Evolutionary conservation across 2,113 vertebrate species (phyloP).

Genomic region (Labrus mixtus): DNA sequence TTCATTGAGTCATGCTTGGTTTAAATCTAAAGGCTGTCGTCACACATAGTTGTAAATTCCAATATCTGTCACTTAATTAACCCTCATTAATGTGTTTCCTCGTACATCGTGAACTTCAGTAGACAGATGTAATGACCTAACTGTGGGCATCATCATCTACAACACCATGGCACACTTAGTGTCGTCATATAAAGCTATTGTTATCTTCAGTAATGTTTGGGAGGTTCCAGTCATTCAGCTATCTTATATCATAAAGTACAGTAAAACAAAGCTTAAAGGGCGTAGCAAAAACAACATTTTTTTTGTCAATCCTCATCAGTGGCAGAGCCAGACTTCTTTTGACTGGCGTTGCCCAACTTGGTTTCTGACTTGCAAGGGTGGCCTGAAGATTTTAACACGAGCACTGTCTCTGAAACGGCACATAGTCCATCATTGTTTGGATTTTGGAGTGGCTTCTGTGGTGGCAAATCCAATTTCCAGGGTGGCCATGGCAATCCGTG

Average conservation of each 20-base stretch:
- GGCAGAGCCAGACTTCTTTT: too few relatives aligned
- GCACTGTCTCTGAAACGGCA: too few relatives aligned
- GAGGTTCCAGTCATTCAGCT: constrained; percentile 1
- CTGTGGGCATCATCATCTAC: neutral
- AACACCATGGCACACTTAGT: neutral
- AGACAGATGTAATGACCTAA: neutral
- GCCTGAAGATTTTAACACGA: neutral
- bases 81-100: neutral
- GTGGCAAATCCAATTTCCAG: too few relatives aligned
- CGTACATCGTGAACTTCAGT: neutral
- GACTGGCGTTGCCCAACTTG: too few relatives aligned
- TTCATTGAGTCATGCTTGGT: neutral
- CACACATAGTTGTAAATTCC: neutral
- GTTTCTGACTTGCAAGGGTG: too few relatives aligned
- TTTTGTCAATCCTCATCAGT: too few relatives aligned
- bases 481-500: too few relatives aligned
- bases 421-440: too few relatives aligned
- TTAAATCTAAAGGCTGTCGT: neutral
- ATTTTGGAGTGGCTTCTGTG: too few relatives aligned
- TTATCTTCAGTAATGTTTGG: constrained; percentile 6
- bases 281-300: constrained; percentile 1
- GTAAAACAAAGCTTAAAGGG: constrained; percentile 14
- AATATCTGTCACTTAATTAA: neutral
- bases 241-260: neutral
- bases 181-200: neutral